Evolutionary conservation across 2,888 invertebrate genomes (phyloP).

Genomic region (Drosophila anomelani): DNA sequence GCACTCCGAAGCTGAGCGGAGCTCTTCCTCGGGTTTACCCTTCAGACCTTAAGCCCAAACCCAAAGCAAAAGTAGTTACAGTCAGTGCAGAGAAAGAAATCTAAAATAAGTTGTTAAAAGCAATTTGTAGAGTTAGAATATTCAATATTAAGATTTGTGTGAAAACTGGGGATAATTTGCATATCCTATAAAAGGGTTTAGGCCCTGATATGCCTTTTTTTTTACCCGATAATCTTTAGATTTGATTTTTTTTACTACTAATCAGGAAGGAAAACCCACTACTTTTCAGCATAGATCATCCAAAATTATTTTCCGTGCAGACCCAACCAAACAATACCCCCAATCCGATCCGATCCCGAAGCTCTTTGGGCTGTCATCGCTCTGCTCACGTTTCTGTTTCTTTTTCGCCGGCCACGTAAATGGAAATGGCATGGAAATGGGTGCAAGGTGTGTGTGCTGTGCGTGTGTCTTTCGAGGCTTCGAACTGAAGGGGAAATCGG

Average conservation of each 20-base stretch:
- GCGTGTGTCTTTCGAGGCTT: conserved; percentile 7
- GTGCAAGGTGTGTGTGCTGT: conserved; percentile 51
- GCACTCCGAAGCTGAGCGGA: conserved; percentile 17
- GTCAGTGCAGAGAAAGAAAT: conserved; percentile 9
- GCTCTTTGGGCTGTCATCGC: conserved; percentile 35
- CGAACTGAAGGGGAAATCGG: conserved; percentile 10
- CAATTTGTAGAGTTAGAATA: too few species aligned
- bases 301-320: conserved; percentile 7
- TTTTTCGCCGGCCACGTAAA: conserved; percentile 63
- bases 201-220: background rate
- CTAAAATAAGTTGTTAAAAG: background rate
- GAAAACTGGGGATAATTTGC: background rate
- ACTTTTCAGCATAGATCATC: accelerated
- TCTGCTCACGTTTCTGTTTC: conserved; percentile 61
- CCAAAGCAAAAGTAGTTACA: background rate
- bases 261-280: too few species aligned
- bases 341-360: conserved; percentile 16
- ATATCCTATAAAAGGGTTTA: too few species aligned
- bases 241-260: too few species aligned
- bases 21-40: conserved; percentile 24
- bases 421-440: conserved; percentile 74
- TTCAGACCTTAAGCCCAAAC: conserved; percentile 19
- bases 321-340: background rate
- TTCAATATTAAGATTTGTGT: background rate
- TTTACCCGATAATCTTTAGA: too few species aligned